These are phyloP conservation scores for Polydesmus complanatus DNA, from an alignment of 2,888 invertebrate species.

Conservation along the genomic window DNA sequence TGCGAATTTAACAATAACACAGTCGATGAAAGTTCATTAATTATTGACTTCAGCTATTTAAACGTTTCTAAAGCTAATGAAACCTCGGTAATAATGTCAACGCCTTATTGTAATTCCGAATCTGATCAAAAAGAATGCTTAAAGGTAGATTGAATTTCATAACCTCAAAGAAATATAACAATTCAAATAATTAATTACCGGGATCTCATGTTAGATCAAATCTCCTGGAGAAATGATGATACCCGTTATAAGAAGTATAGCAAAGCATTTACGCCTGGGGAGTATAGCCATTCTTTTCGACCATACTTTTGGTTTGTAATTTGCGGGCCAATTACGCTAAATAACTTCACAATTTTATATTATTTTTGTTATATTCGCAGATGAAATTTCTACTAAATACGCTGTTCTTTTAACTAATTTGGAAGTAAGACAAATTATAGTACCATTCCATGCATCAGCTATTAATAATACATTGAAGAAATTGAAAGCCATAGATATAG, in stretches of 20 bases:
- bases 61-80: too few species aligned
- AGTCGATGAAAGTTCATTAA: too few species aligned
- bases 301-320: constrained; percentile 55
- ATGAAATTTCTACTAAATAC: constrained; percentile 57
- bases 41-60: too few species aligned
- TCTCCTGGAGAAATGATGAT: constrained; percentile 76
- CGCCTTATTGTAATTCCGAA: too few species aligned
- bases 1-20: too few species aligned
- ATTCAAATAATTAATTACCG: too few species aligned
- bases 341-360: constrained; percentile 3
- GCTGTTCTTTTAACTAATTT: constrained; percentile 78
- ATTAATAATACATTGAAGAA: background rate
- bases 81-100: too few species aligned
- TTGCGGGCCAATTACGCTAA: background rate
- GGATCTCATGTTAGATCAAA: constrained; percentile 49
- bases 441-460: constrained; percentile 11
- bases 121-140: background rate
- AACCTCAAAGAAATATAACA: background rate
- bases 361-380: constrained; percentile 51
- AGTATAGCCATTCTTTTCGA: constrained; percentile 88
- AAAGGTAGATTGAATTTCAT: background rate
- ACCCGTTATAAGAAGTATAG: constrained; percentile 65
- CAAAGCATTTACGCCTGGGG: constrained; percentile 67
- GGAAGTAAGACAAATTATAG: constrained; percentile 74
- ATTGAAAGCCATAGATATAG: background rate